Evolutionary conservation across 2,888 invertebrate species (phyloP), one percentile per base, ranked within the genome.

Genomic region (Latheticus oryzae): DNA sequence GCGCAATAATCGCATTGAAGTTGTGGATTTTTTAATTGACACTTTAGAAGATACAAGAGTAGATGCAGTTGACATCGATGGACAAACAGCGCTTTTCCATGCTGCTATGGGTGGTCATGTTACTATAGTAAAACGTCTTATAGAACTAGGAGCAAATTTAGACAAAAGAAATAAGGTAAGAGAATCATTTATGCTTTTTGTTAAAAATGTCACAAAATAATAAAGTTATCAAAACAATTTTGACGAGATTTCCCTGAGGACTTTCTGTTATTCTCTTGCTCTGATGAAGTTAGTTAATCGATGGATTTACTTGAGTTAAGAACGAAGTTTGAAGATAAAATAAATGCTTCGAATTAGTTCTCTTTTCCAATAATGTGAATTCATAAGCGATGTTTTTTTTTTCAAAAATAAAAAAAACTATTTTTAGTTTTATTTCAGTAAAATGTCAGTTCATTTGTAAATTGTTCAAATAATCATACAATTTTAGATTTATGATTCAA

Each of bases 41-140:
- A 83, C 82, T 15, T 79, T 88, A 23, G 87, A 88, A 63, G 81
- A 82, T 55, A 76, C 82, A 9, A 78, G 80, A 53, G 77, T 85
- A 26, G 84, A 86, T 62, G 84, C 84, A 4, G 78, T 80, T 11
- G 91, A 91, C 73, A 81, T 82, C 58, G 87, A 87, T 15, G 89
- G 88, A 0, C 87, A 88, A 71, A 88, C 89, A 1, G 87, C 91
- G 0, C 82, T 93, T 5, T 90, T 91, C 67, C 84, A 90, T 57
- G 91, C 92, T 0, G 87, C 91, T 0, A 82, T 87, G 35, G 85
- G 87, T 17, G 92, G 92, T 0, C 87, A 91, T 75, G 79, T 84
- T 0, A 78, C 83, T 12, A 83, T 89, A 9, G 86, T 88, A 1
- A 83, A 83, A 37, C 79, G 87, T 32, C 79, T 93, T 13, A 79